A percentile compares a stretch with the other conserved stretches of the same genome.
Conservation (phyloP, 2,113 vertebrate genomes). For the Thinocorus orbignyianus region DNA sequence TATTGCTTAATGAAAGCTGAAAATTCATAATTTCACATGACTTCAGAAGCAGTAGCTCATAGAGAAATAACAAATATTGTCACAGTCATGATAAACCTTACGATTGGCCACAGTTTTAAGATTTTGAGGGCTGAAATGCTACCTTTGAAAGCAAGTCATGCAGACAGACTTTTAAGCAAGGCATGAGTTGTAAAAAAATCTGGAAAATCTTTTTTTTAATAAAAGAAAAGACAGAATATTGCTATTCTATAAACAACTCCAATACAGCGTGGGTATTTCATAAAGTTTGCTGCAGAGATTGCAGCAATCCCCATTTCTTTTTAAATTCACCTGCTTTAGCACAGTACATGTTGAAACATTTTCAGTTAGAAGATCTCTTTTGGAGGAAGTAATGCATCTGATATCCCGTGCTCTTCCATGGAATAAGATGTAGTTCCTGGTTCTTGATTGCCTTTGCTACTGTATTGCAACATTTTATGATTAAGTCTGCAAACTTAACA, state of each 20-base stretch:
- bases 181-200: neutral
- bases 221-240: neutral
- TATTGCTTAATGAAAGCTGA: constrained; percentile 47
- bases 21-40: constrained; percentile 22
- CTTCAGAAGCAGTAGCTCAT: neutral
- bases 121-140: neutral
- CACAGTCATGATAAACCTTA: neutral
- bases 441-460: constrained; percentile 36
- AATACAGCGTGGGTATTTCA: neutral
- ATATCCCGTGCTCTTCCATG: neutral
- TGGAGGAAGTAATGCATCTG: neutral
- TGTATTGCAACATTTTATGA: constrained; percentile 57
- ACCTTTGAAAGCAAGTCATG: neutral
- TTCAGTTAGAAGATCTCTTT: neutral
- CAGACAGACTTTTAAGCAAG: neutral
- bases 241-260: neutral
- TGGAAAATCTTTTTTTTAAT: neutral
- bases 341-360: neutral
- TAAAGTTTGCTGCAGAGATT: neutral
- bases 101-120: constrained; percentile 4
- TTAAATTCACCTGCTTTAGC: neutral
- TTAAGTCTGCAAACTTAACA: constrained; percentile 57
- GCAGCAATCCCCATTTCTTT: neutral
- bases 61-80: constrained; percentile 1
- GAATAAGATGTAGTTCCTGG: neutral